Percentiles rank a stretch among this genome's conserved stretches.
These are phyloP conservation scores for Chelonia mydas DNA, from an alignment of 2,797 vertebrate genomes.

Conservation along the genomic window DNA sequence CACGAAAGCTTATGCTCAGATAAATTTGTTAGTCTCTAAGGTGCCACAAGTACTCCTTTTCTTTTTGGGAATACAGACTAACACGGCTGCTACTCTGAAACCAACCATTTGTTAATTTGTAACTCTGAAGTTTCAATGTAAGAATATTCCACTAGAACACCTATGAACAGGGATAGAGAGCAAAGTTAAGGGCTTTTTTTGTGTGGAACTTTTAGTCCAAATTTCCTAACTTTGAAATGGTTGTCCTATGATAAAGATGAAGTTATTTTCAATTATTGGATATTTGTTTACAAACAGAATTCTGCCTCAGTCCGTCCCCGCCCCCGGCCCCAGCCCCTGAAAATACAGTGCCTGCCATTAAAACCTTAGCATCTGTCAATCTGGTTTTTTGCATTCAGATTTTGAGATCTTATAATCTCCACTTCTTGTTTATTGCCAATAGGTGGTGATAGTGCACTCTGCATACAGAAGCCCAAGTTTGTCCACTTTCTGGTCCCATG, in stretches of 20 bases:
- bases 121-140: background rate
- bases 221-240: background rate
- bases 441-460: background rate
- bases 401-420: background rate
- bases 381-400: background rate
- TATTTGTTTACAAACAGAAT: background rate
- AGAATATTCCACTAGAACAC: background rate
- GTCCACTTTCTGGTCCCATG: background rate
- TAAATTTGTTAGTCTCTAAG: no score
- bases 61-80: no score
- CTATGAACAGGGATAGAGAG: background rate
- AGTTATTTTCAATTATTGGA: background rate
- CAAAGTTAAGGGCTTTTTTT: background rate
- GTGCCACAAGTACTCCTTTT: no score
- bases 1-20: no score
- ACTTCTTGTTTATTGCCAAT: background rate
- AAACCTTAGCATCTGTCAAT: background rate
- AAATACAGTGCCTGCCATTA: background rate
- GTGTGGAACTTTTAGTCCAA: background rate
- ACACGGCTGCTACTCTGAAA: no score
- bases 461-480: background rate
- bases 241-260: background rate
- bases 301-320: background rate
- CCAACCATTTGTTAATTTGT: background rate
- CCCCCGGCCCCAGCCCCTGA: accelerated